Evolutionary conservation across 2,797 vertebrate species (phyloP).

Genomic region (Mormyrus hasselquistii): DNA sequence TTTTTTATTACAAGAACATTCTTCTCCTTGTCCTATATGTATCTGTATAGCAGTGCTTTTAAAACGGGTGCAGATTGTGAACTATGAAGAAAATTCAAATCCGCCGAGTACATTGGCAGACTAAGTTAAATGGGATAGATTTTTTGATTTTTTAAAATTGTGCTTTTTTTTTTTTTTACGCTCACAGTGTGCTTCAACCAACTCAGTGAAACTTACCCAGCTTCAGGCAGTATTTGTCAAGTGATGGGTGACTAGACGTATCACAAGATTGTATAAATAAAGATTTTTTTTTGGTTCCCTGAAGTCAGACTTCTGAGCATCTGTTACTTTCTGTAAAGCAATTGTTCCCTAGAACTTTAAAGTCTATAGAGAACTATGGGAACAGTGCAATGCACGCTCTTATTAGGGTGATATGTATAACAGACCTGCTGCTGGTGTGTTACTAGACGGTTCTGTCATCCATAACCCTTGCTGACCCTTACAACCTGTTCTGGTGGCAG

Average conservation of each 20-base stretch:
- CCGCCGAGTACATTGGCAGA: not conserved
- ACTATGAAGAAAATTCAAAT: not conserved
- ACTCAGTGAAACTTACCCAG: slow-evolving; percentile 53
- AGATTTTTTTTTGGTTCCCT: slow-evolving; percentile 59
- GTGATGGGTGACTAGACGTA: slow-evolving; percentile 49
- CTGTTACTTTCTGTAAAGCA: slow-evolving; percentile 74
- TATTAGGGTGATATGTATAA: not conserved
- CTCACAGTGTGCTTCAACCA: slow-evolving; percentile 12
- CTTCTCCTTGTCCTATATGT: slow-evolving; percentile 50
- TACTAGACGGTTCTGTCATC: not conserved
- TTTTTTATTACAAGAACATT: slow-evolving; percentile 63
- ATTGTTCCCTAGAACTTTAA: slow-evolving; percentile 54
- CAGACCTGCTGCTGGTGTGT: slow-evolving; percentile 10
- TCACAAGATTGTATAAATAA: slow-evolving; percentile 61
- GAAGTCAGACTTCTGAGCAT: slow-evolving; percentile 39
- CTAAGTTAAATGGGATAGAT: not conserved
- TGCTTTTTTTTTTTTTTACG: slow-evolving; percentile 23
- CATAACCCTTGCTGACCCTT: not conserved
- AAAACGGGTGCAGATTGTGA: slow-evolving; percentile 23
- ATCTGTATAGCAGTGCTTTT: slow-evolving; percentile 14
- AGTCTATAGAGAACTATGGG: slow-evolving; percentile 57
- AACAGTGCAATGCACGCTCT: slow-evolving; percentile 29
- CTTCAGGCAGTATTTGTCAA: slow-evolving; percentile 63
- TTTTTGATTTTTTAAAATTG: slow-evolving; percentile 10
- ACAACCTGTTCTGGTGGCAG: not conserved